Conservation (phyloP, 1,140 invertebrate species). For the Drosophila ohnishii region DNA sequence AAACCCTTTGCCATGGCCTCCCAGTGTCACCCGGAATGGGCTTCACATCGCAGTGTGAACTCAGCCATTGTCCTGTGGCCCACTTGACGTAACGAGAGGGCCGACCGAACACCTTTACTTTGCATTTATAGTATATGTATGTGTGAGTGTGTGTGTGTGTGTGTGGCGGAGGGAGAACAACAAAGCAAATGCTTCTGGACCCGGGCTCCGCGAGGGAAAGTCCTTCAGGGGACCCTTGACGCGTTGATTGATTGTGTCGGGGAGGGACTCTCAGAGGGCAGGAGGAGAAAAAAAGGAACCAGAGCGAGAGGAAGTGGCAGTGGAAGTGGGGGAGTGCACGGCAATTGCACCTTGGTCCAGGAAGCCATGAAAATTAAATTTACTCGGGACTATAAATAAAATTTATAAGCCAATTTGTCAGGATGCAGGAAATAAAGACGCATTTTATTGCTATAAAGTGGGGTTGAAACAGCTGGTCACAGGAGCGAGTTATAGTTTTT, state of each 20-base stretch:
- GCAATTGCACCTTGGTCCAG: slow-evolving; percentile 49
- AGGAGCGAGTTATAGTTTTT: background rate
- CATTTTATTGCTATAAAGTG: slow-evolving; percentile 3
- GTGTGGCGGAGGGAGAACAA: slow-evolving; percentile 32
- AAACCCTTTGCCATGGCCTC: slow-evolving; percentile 53
- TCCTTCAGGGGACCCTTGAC: slow-evolving; percentile 48
- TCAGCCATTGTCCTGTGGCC: slow-evolving; percentile 60
- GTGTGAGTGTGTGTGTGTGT: background rate
- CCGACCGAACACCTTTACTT: slow-evolving; percentile 73
- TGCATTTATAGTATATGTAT: slow-evolving; percentile 62
- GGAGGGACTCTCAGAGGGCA: slow-evolving; percentile 11
- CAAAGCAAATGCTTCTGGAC: slow-evolving; percentile 58
- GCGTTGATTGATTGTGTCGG: slow-evolving; percentile 75
- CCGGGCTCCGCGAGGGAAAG: slow-evolving; percentile 9
- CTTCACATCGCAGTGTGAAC: slow-evolving; percentile 48
- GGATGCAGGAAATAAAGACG: slow-evolving; percentile 1
- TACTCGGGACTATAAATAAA: background rate
- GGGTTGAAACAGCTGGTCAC: background rate
- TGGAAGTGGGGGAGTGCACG: background rate
- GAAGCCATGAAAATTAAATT: slow-evolving; percentile 7
- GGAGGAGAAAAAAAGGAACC: background rate
- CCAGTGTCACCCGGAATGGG: slow-evolving; percentile 30
- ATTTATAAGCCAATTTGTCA: slow-evolving; percentile 8
- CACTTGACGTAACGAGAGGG: slow-evolving; percentile 48
- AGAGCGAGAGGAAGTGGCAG: slow-evolving; percentile 8